Evolutionary conservation across 2,888 invertebrate genomes (phyloP).

Genomic region (Embidobia sp.): DNA sequence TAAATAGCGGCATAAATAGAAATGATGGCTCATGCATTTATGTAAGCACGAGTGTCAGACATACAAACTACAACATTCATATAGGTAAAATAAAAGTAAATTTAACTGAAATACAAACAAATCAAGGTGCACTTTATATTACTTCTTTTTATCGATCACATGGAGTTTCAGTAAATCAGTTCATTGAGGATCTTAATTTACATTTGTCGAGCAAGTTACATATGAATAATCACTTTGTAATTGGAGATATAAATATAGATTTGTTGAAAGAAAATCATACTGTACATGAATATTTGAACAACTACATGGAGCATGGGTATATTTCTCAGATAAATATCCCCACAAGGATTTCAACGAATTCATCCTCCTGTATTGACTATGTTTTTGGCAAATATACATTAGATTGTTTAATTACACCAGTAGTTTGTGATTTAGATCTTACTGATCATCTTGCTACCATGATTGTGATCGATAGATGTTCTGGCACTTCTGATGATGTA

Average conservation of each 20-base stretch:
- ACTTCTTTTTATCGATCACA: background rate
- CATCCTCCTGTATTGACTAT: background rate
- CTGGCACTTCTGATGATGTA: too few species aligned
- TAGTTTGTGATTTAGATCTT: too few species aligned
- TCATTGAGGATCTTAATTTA: background rate
- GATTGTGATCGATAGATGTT: too few species aligned
- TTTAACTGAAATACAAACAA: background rate
- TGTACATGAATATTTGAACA: background rate
- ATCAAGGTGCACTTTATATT: background rate
- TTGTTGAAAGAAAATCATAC: background rate
- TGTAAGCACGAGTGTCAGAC: background rate
- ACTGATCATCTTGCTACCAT: too few species aligned
- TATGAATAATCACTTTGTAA: background rate
- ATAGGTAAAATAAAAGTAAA: background rate
- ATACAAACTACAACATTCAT: background rate
- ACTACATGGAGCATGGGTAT: background rate
- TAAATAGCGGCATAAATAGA: constrained; percentile 13
- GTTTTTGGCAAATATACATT: background rate
- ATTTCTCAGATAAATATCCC: background rate
- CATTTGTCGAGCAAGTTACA: background rate
- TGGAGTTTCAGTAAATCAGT: background rate
- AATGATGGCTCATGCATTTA: constrained; percentile 16
- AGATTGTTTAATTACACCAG: too few species aligned
- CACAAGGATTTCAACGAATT: background rate
- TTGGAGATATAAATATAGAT: constrained; percentile 2